Base-by-base conservation (phyloP, 2,797 vertebrate genomes). In the Eleutherodactylus coqui region DNA sequence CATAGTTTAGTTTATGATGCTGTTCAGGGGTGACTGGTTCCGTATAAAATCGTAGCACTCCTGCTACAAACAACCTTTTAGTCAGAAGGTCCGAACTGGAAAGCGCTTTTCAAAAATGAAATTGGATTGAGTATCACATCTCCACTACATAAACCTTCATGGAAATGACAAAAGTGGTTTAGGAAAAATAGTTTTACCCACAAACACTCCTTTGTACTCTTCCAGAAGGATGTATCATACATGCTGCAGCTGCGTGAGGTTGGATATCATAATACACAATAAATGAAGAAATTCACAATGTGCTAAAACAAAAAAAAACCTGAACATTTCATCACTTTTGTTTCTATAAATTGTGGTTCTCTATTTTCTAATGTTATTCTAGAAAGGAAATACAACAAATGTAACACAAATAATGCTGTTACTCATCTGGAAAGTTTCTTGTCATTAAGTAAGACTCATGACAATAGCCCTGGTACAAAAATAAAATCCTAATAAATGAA, bases 401-500 rank as follows among this genome's bases (percentile, higher is more conserved):
- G 11, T 64, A 81, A 75, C 32, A 67, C 1, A 79, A 85, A 85
- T 85, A 73, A 55, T 70, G 43, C 16, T 58, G n/a, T 75, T 73
- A 62, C 32, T 69, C 41, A 88, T 13, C 62, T 91, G 86, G 43
- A 85, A 87, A 90, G 90, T 90, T 82, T 88, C 75, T 78, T 88
- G 43, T 82, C 60, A 83, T 79, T 13, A 80, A 85, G 80, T 62
- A 45, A 29, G 49, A 76, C 75, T 55, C 21, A 67, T 88, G 24
- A 85, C 88, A 49, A 38, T 88, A 83, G 34, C 36, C 36, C 60
- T 75, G 67, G 62, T 87, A n/a, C n/a, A n/a, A n/a, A n/a, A n/a
- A n/a, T n/a, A n/a, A n/a, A n/a, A n/a, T n/a, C n/a, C n/a, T n/a
- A n/a, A n/a, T n/a, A n/a, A n/a, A n/a, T n/a, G n/a, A n/a, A n/a